phyloP scores from a whole-genome alignment of 2,113 vertebrate species.

The Peucedramus taeniatus region DNA sequence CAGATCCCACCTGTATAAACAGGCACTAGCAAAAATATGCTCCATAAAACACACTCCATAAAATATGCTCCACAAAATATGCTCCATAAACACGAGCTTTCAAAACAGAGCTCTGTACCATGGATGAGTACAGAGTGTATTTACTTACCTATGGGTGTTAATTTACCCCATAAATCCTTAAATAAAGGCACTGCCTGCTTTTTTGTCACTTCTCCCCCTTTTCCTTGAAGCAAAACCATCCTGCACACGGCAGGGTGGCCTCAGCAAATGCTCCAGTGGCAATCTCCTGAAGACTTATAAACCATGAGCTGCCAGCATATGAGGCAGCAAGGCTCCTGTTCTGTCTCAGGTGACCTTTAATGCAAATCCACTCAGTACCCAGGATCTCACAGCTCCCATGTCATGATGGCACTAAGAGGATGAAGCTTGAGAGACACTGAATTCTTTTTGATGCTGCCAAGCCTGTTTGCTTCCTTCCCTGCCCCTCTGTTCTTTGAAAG shows the following conservation, averaged over 20 bases:
- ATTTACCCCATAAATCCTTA: not conserved
- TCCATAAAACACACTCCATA: not conserved
- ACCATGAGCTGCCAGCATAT: not conserved
- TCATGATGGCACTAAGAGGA: constrained; percentile 40
- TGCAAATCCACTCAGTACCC: not conserved
- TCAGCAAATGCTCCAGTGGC: not conserved
- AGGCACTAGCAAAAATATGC: not conserved
- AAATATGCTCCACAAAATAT: not conserved
- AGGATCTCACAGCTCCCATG: not conserved
- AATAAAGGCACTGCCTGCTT: not conserved
- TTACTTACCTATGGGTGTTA: not conserved
- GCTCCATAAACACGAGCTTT: constrained; percentile 9
- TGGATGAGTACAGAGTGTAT: not conserved
- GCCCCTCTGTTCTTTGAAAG: constrained; percentile 70
- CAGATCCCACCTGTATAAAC: constrained; percentile 43
- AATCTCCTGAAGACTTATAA: not conserved
- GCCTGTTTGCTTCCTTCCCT: constrained; percentile 56
- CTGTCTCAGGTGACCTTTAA: constrained; percentile 55
- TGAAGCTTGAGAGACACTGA: constrained; percentile 48
- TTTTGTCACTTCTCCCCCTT: not conserved
- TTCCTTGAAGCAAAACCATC: not conserved
- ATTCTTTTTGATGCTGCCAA: constrained; percentile 52
- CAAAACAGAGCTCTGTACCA: not conserved
- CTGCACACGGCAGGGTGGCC: not conserved
- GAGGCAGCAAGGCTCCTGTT: constrained; percentile 20